Evolutionary conservation across 2,113 vertebrate genomes (phyloP).

Genomic region (Mohoua ochrocephala): DNA sequence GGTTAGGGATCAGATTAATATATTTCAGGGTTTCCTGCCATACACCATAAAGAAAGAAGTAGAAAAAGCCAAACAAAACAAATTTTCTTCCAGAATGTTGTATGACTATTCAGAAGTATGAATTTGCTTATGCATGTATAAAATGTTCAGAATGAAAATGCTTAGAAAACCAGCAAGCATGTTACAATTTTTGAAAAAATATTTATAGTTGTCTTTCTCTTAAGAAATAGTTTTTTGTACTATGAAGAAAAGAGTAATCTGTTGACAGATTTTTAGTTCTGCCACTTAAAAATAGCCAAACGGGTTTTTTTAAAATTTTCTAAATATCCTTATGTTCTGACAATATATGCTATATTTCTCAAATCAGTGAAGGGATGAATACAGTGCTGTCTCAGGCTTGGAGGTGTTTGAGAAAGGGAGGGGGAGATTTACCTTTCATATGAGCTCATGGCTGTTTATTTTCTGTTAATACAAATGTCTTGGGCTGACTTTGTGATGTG

Average conservation of each 20-base stretch:
- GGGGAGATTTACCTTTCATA: background rate
- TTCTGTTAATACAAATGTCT: background rate
- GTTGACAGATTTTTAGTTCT: background rate
- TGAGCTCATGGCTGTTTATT: background rate
- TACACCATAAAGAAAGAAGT: background rate
- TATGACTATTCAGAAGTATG: background rate
- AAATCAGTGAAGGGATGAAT: background rate
- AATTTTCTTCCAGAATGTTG: background rate
- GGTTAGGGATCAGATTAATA: background rate
- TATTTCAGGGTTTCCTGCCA: background rate
- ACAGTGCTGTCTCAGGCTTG: background rate
- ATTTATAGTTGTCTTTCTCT: background rate
- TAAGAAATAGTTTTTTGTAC: background rate
- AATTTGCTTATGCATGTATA: constrained; percentile 4
- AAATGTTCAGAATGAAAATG: constrained; percentile 16
- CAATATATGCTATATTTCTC: background rate
- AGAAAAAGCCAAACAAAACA: background rate
- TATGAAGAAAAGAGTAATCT: background rate
- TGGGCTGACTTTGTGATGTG: no score
- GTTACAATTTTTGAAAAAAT: background rate
- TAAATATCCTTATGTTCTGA: background rate
- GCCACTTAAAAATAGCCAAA: background rate
- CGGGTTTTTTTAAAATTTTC: background rate
- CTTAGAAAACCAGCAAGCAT: background rate
- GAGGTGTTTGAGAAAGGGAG: background rate